A percentile compares a stretch with the other conserved stretches of the same genome.
phyloP scores from a whole-genome alignment of 2,797 vertebrate genomes.

The Argyrosomus regius region DNA sequence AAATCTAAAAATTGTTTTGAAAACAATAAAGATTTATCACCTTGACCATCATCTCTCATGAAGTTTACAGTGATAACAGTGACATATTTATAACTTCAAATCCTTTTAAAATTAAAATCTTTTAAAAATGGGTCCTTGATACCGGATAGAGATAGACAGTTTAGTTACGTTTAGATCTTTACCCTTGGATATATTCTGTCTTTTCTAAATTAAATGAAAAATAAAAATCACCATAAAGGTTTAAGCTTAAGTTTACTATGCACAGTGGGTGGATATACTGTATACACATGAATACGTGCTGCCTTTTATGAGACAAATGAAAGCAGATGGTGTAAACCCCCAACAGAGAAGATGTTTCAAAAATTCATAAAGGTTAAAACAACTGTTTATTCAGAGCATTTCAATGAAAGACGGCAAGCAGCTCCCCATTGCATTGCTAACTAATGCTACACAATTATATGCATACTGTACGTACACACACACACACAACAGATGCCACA shows the following conservation, averaged over 20 bases:
- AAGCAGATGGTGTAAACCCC: slow-evolving; percentile 77
- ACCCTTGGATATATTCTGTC: background rate
- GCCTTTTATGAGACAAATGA: slow-evolving; percentile 71
- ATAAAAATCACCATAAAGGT: background rate
- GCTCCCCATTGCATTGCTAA: slow-evolving; percentile 66
- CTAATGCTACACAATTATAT: slow-evolving; percentile 61
- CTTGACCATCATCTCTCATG: background rate
- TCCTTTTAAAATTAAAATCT: too few relatives aligned
- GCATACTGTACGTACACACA: slow-evolving; percentile 33
- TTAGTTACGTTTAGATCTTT: background rate
- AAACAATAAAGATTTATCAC: background rate
- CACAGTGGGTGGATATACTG: slow-evolving; percentile 3
- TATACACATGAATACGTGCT: slow-evolving; percentile 36
- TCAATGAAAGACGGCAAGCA: slow-evolving; percentile 63
- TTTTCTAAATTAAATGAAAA: slow-evolving; percentile 4
- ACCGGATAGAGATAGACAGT: background rate
- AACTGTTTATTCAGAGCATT: slow-evolving; percentile 81
- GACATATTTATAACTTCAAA: background rate
- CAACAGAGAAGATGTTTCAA: slow-evolving; percentile 71
- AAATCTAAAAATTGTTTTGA: background rate
- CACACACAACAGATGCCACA: slow-evolving; percentile 1
- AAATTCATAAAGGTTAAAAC: slow-evolving; percentile 85
- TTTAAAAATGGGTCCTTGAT: background rate
- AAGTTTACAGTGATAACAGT: background rate
- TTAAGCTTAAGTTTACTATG: slow-evolving; percentile 14